Evolutionary conservation across 2,888 invertebrate genomes (phyloP).

Genomic region (Apamea crenata): DNA sequence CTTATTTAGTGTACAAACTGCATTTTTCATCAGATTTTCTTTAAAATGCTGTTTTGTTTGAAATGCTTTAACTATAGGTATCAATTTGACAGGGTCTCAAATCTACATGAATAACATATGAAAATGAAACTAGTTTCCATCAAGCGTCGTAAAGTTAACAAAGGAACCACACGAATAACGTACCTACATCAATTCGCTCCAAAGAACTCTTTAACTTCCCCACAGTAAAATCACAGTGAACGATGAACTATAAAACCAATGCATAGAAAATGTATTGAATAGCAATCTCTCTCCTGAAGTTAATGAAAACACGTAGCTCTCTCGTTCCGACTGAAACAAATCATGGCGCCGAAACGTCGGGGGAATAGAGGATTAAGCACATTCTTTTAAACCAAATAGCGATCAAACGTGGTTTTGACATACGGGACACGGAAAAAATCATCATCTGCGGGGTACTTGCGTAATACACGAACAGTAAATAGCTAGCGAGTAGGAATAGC

Average conservation of each 20-base stretch:
- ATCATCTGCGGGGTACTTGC: not conserved
- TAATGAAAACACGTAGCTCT: slow-evolving; percentile 65
- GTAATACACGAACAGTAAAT: too few relatives aligned
- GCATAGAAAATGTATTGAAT: slow-evolving; percentile 60
- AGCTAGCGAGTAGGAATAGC: too few relatives aligned
- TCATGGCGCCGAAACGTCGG: slow-evolving; percentile 45
- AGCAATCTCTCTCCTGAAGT: slow-evolving; percentile 40
- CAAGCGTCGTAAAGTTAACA: not conserved
- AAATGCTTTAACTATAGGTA: too few relatives aligned
- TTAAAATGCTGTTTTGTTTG: not conserved
- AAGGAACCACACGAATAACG: slow-evolving; percentile 3
- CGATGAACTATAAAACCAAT: slow-evolving; percentile 54
- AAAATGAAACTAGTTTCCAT: not conserved
- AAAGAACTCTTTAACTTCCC: slow-evolving; percentile 27
- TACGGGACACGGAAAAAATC: not conserved
- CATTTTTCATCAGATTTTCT: not conserved
- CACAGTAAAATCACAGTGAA: slow-evolving; percentile 50
- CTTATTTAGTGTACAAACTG: not conserved
- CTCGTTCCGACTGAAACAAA: slow-evolving; percentile 53
- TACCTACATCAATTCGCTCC: slow-evolving; percentile 30
- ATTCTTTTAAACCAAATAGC: slow-evolving; percentile 21
- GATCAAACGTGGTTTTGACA: not conserved
- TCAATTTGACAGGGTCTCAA: not conserved
- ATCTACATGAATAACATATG: not conserved
- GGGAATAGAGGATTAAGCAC: slow-evolving; percentile 31